Conservation (phyloP, 1,140 invertebrate species). For the Nephotettix cincticeps region DNA sequence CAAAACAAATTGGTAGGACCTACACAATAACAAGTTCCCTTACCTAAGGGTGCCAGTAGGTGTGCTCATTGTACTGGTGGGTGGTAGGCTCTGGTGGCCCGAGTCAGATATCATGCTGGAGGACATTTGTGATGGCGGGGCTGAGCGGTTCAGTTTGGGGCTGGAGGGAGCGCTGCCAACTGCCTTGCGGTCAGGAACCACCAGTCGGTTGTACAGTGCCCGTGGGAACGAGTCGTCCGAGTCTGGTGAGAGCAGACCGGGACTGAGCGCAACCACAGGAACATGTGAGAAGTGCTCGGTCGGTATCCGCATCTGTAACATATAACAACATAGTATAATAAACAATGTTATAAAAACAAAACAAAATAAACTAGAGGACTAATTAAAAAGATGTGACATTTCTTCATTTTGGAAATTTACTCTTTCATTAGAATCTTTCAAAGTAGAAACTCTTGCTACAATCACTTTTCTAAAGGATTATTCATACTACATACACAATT, state of each 20-base stretch:
- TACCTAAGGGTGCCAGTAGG: conserved; percentile 39
- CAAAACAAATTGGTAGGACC: too few species aligned
- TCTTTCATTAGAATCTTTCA: too few species aligned
- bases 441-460: too few species aligned
- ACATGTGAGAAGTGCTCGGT: conserved; percentile 95
- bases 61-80: conserved; percentile 46
- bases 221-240: conserved; percentile 63
- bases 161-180: conserved; percentile 66
- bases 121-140: conserved; percentile 51
- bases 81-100: conserved; percentile 54
- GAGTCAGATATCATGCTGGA: conserved; percentile 47
- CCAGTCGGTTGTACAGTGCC: conserved; percentile 59
- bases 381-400: too few species aligned
- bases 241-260: conserved; percentile 70
- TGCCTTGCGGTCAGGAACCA: conserved; percentile 56
- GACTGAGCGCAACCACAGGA: conserved; percentile 87
- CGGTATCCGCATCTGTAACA: conserved; percentile 87
- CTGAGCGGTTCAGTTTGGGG: conserved; percentile 56
- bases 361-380: too few species aligned
- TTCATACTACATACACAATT: too few species aligned
- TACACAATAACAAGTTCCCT: too few species aligned
- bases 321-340: too few species aligned
- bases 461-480: too few species aligned
- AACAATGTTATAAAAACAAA: neutral
- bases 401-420: too few species aligned